A percentile compares a stretch with the other conserved stretches of the same genome.
These are phyloP conservation scores for Lichenostomus cassidix DNA, from an alignment of 2,113 vertebrate species.

Conservation along the genomic window DNA sequence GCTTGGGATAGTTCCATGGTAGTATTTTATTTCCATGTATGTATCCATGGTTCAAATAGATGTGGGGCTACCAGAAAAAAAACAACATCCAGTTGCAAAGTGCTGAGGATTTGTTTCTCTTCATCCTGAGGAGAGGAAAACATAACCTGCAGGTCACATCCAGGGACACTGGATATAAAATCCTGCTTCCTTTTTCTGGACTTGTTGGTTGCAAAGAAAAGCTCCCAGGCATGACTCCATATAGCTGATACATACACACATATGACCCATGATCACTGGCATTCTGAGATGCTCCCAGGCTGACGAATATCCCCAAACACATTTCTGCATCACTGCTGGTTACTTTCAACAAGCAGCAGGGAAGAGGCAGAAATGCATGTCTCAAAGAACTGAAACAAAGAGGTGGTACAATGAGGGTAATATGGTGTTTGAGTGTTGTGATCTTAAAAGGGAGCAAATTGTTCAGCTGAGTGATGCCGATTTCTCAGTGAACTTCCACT, in stretches of 20 bases:
- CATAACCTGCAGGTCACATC: not conserved
- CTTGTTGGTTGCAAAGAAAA: not conserved
- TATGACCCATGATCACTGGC: accelerated
- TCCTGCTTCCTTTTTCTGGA: not conserved
- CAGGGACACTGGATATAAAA: not conserved
- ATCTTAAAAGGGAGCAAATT: slow-evolving; percentile 36
- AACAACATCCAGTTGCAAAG: not conserved
- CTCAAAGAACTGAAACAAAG: not conserved
- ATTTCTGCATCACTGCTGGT: not conserved
- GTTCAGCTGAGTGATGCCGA: slow-evolving; percentile 8
- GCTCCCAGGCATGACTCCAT: not conserved
- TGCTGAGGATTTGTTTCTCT: not conserved
- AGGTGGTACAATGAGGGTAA: not conserved
- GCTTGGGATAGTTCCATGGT: not conserved
- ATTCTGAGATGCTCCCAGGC: not conserved
- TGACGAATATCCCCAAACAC: not conserved
- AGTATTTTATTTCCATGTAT: not conserved
- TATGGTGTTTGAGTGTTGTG: not conserved
- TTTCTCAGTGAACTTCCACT: slow-evolving; percentile 51
- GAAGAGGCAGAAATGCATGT: not conserved
- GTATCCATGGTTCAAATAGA: not conserved
- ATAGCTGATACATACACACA: not conserved
- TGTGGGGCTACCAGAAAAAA: not conserved
- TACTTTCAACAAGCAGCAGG: not conserved
- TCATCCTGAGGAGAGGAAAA: not conserved